These are phyloP conservation scores for Laticauda laticaudata DNA, from an alignment of 2,113 vertebrate species.

Conservation along the genomic window DNA sequence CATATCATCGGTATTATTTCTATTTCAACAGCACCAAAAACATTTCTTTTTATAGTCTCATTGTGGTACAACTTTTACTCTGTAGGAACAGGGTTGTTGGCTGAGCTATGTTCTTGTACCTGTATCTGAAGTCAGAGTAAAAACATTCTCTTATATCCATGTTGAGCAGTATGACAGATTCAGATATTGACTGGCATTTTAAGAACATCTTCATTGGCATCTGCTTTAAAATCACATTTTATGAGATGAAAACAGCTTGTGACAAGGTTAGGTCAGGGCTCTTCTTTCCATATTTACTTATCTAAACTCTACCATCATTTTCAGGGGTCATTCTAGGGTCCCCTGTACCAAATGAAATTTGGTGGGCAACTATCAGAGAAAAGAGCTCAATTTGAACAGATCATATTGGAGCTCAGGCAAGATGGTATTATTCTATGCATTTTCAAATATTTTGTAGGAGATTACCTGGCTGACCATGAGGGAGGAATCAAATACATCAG, in stretches of 20 bases:
- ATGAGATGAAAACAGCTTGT: not conserved
- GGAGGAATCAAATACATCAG: too few relatives aligned
- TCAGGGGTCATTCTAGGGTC: not conserved
- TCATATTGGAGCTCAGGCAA: not conserved
- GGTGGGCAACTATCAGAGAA: not conserved
- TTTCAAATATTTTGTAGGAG: not conserved
- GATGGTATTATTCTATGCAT: not conserved
- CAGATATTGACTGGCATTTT: not conserved
- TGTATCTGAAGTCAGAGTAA: not conserved
- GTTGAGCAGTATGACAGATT: not conserved
- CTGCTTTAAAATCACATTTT: not conserved
- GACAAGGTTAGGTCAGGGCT: not conserved
- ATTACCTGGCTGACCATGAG: too few relatives aligned
- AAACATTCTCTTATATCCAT: not conserved
- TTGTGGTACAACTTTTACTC: not conserved
- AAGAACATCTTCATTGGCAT: too few relatives aligned
- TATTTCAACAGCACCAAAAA: constrained; percentile 8
- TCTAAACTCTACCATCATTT: not conserved
- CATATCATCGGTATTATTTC: constrained; percentile 34
- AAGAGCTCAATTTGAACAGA: not conserved
- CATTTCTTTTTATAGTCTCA: not conserved
- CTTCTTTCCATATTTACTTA: not conserved
- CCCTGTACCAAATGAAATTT: not conserved
- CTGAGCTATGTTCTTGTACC: not conserved
- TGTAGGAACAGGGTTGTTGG: not conserved